Evolutionary conservation across 2,113 vertebrate genomes (phyloP).

Genomic region (Takifugu bimaculatus): DNA sequence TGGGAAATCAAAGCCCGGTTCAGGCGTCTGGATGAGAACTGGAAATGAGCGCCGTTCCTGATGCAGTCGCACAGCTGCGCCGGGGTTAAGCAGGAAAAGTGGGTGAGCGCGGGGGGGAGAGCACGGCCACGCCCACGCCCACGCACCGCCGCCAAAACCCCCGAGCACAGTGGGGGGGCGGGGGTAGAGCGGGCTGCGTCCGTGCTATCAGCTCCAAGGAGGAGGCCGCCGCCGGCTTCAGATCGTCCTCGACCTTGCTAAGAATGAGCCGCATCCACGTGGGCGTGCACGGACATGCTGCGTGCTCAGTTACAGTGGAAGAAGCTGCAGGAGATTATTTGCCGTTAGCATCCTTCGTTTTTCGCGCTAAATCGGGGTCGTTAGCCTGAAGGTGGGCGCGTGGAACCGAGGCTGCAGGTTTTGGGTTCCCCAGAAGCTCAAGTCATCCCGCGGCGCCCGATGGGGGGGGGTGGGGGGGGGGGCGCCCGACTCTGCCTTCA

Average conservation of each 20-base stretch:
- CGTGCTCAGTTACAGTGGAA: too few species aligned
- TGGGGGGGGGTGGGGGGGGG: too few species aligned
- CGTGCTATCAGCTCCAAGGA: conserved; percentile 20
- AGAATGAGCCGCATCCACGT: conserved; percentile 39
- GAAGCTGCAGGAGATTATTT: too few species aligned
- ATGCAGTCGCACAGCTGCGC: conserved; percentile 56
- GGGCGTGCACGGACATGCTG: conserved; percentile 47
- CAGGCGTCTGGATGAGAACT: conserved; percentile 33
- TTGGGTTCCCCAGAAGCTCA: too few species aligned
- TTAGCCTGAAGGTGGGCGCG: too few species aligned
- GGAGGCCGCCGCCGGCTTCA: conserved; percentile 25
- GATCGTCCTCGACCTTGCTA: conserved; percentile 10
- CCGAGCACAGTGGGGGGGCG: conserved; percentile 30
- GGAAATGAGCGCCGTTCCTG: conserved; percentile 46
- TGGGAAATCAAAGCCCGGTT: conserved; percentile 18
- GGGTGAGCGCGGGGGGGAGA: conserved; percentile 16
- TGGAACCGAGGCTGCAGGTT: too few species aligned
- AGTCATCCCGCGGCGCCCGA: too few species aligned
- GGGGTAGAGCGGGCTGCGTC: conserved; percentile 33
- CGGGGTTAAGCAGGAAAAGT: conserved; percentile 42
- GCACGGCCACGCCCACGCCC: conserved; percentile 41
- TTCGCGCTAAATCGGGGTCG: too few species aligned
- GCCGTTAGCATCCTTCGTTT: too few species aligned
- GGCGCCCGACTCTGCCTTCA: too few species aligned
- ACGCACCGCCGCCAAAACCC: conserved; percentile 48